Conservation (phyloP, 2,797 vertebrate species). For the Peromyscus attwateri region DNA sequence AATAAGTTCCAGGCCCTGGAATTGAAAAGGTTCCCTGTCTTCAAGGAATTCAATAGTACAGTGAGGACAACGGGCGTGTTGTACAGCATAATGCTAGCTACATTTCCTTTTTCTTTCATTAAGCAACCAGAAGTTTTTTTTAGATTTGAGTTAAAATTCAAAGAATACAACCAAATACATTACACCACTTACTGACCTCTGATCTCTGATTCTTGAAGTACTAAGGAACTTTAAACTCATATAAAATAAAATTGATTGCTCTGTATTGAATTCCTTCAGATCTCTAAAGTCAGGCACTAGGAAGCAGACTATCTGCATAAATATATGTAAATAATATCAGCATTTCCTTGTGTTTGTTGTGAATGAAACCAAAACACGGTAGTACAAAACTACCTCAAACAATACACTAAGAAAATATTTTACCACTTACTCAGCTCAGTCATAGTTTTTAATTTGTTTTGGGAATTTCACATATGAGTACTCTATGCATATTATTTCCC, state of each 20-base stretch:
- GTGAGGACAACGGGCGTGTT: neutral
- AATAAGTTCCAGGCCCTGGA: neutral
- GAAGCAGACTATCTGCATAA: slow-evolving; percentile 19
- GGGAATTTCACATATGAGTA: neutral
- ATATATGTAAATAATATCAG: neutral
- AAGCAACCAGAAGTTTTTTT: slow-evolving; percentile 27
- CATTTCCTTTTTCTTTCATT: slow-evolving; percentile 35
- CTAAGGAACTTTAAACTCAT: slow-evolving; percentile 30
- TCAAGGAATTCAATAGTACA: neutral
- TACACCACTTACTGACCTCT: neutral
- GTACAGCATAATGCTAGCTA: neutral
- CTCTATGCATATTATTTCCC: too few species aligned
- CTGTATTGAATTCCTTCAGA: slow-evolving; percentile 13
- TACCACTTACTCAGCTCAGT: neutral
- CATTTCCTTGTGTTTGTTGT: slow-evolving; percentile 8
- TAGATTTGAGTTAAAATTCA: slow-evolving; percentile 39
- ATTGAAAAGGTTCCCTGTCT: slow-evolving; percentile 36
- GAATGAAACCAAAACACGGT: neutral
- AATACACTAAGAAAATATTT: slow-evolving; percentile 43
- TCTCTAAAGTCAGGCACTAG: neutral
- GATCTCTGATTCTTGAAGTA: slow-evolving; percentile 21
- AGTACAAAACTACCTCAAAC: neutral
- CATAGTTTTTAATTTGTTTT: neutral
- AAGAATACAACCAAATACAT: neutral
- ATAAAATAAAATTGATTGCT: slow-evolving; percentile 27